A percentile compares a stretch with the other conserved stretches of the same genome.
Evolutionary conservation across 2,888 invertebrate species (phyloP).

Genomic region (Cantharis rufa): DNA sequence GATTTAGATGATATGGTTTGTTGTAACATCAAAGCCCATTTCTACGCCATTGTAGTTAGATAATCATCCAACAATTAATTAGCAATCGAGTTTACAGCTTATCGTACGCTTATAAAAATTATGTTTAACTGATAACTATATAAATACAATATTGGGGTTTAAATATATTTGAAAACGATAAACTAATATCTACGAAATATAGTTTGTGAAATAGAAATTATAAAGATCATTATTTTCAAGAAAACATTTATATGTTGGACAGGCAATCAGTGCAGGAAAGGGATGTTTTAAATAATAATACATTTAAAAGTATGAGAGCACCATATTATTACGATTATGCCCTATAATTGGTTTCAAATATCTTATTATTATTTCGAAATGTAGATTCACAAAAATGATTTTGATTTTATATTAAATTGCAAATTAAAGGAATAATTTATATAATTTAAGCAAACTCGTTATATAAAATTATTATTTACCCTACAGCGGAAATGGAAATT

Average conservation of each 20-base stretch:
- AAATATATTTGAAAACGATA: too few species aligned
- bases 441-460: not conserved
- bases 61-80: not conserved
- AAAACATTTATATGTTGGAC: too few species aligned
- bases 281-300: not conserved
- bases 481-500: not conserved
- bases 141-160: too few species aligned
- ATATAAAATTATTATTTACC: not conserved
- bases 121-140: too few species aligned
- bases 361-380: not conserved
- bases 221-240: too few species aligned
- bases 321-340: not conserved
- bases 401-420: not conserved
- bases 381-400: not conserved
- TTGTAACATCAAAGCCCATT: not conserved
- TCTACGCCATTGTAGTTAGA: not conserved
- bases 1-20: not conserved
- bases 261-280: too few species aligned
- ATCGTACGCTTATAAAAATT: too few species aligned
- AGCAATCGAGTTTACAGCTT: not conserved
- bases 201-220: too few species aligned
- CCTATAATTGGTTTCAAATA: not conserved
- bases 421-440: not conserved
- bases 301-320: not conserved
- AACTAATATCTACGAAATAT: too few species aligned